Base-by-base conservation (phyloP, 2,888 invertebrate genomes). In the Phengaris arion region DNA sequence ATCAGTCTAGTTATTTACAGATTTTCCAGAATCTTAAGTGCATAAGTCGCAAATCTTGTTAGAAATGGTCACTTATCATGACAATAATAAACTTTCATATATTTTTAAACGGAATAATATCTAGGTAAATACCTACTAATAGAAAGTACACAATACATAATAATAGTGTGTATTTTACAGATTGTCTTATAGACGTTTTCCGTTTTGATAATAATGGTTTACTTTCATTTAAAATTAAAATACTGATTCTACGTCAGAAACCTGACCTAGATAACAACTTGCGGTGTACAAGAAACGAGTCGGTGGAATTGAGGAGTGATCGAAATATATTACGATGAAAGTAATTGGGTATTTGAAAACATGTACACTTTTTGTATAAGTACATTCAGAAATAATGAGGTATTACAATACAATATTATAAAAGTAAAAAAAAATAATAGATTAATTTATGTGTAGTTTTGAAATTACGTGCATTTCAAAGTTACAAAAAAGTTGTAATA, bases 1-100 rank as follows among this genome's bases (percentile, higher is more conserved):
- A 86, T 91, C 91, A 89, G 89, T 91, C 92, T 91, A 90, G 70
- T 73, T 79, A 86, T 80, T 84, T 80, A 80, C 79, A 80, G 77
- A 79, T 77, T 74, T 79, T 82, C 81, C 82, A 82, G 82, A 81
- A 80, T 72, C 72, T 52, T 75, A 75, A 74, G 75, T 77, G 35
- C 35, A 5, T 64, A 64, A 64, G 12, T 64, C 64, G 64, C 64
- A 64, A 35, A 35, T 15, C 59, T 57, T 9, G 4, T 59, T 22
- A 12, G 52, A 52, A 52, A 52, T 5, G 35, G 35, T 35, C 64
- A 35, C 13, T 35, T 45, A 48, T 10, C 8, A 45, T 45, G 64
- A 35, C 35, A 64, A 12, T 64, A 35, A 9, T 52, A 64, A 13
- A 64, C 13, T 64, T 64, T 64, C 12, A 64, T 45, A 64, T 35